phyloP scores from a whole-genome alignment of 2,113 vertebrate genomes.

The Riparia riparia region DNA sequence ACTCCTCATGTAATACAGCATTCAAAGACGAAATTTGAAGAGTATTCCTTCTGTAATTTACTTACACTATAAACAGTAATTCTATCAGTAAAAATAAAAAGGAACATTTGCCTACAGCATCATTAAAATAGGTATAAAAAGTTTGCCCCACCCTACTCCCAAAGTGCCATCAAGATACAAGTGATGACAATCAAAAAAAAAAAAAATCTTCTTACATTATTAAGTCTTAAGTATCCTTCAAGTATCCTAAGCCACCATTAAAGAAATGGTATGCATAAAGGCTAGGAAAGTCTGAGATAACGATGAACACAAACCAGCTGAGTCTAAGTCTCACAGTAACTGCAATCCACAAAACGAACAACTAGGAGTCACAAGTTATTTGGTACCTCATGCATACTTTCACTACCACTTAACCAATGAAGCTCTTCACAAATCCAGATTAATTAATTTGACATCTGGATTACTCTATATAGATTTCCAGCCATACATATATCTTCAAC shows the following conservation, averaged over 20 bases:
- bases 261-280: not conserved
- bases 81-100: not conserved
- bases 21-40: not conserved
- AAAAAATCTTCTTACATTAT: not conserved
- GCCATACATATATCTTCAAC: not conserved
- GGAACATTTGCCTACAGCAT: not conserved
- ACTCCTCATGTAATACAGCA: not conserved
- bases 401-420: not conserved
- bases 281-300: not conserved
- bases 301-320: not conserved
- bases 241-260: not conserved
- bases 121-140: not conserved
- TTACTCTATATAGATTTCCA: not conserved
- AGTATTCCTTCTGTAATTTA: not conserved
- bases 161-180: not conserved
- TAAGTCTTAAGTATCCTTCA: not conserved
- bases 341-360: not conserved
- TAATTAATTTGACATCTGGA: not conserved
- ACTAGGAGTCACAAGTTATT: not conserved
- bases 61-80: not conserved
- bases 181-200: not conserved
- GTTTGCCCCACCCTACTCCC: not conserved
- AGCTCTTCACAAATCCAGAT: not conserved
- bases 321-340: not conserved
- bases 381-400: not conserved